Percentiles rank a stretch among this genome's conserved stretches.
Conservation (phyloP, 2,113 vertebrate genomes). For the pig (Sus scrofa) region T2T-Sscrofa CM000819.6:38546001-38546500, state of each 20-base stretch:
- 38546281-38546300: neutral
- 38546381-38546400: neutral
- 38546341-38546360: conserved; percentile 7
- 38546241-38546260: neutral
- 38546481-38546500: neutral
- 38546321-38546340: conserved; percentile 70
- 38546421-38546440: neutral
- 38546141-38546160: neutral
- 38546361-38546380: neutral
- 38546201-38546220: neutral
- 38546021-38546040: neutral
- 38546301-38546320: neutral
- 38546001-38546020: neutral
- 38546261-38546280: neutral
- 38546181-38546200: neutral
- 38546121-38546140: conserved; percentile 40
- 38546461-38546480: neutral
- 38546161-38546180: conserved; percentile 42
- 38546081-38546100: conserved; percentile 32
- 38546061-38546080: neutral
- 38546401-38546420: neutral
- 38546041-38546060: neutral
- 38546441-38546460: neutral
- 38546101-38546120: neutral
- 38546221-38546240: neutral